Percentiles rank a stretch among this genome's conserved stretches.
Evolutionary conservation across 2,888 invertebrate species (phyloP).

Genomic region (Lymantria dispar): DNA sequence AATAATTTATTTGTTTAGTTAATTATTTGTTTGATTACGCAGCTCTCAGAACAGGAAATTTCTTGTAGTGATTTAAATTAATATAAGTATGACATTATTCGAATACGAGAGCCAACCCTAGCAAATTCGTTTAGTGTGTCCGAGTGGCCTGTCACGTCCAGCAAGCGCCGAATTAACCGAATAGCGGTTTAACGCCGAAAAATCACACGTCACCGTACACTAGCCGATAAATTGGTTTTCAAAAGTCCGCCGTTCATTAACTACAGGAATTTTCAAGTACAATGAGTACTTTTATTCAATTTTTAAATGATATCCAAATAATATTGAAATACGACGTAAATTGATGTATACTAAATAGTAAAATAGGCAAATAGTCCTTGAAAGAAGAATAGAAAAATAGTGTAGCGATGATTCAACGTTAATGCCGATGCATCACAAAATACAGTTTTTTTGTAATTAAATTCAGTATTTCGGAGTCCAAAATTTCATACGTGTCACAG

Average conservation of each 20-base stretch:
- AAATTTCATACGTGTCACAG: no score
- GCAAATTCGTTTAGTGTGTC: slow-evolving; percentile 21
- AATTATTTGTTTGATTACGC: no score
- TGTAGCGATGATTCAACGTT: no score
- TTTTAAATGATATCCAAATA: not conserved
- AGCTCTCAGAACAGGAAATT: no score
- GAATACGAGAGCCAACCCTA: slow-evolving; percentile 46
- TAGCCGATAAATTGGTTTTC: slow-evolving; percentile 55
- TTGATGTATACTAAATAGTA: no score
- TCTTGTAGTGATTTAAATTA: not conserved
- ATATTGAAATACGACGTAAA: not conserved
- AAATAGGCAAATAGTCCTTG: no score
- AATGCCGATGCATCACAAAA: no score
- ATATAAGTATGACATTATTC: not conserved
- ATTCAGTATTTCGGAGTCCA: no score
- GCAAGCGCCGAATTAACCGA: slow-evolving; percentile 33
- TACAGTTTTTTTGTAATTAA: no score
- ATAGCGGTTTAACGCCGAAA: slow-evolving; percentile 48
- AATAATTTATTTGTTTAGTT: no score
- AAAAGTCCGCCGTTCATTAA: slow-evolving; percentile 17
- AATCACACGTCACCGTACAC: slow-evolving; percentile 52
- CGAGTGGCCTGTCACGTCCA: slow-evolving; percentile 64
- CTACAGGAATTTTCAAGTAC: slow-evolving; percentile 3
- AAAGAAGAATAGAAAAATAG: no score
- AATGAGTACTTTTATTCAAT: not conserved